These are phyloP conservation scores for Staurois parvus DNA, from an alignment of 2,797 vertebrate genomes.

Conservation along the genomic window DNA sequence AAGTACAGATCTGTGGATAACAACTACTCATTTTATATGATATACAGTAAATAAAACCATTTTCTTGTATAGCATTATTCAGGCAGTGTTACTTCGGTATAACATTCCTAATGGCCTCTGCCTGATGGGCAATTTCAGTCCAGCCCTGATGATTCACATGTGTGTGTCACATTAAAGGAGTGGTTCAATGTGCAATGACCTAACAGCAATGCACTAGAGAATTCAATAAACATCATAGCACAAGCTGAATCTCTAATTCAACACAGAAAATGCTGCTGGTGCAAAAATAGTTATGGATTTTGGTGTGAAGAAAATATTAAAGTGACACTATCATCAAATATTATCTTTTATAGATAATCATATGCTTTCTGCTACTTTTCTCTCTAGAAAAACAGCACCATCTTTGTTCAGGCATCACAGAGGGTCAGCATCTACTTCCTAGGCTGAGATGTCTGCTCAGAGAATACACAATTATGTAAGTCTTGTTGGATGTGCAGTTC, in stretches of 20 bases:
- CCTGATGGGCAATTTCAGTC: background rate
- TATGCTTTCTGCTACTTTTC: no score
- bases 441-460: no score
- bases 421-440: no score
- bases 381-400: no score
- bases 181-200: constrained; percentile 10
- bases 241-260: background rate
- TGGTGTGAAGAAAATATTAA: background rate
- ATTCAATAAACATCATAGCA: background rate
- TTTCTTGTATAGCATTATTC: background rate
- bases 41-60: background rate
- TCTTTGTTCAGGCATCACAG: no score
- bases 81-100: background rate
- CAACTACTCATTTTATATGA: background rate
- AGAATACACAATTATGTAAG: no score
- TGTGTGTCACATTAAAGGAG: constrained; percentile 17
- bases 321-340: background rate
- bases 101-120: background rate
- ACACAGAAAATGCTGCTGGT: no score
- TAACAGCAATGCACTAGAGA: background rate
- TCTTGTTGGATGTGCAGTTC: no score
- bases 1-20: no score
- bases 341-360: no score
- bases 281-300: no score
- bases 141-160: constrained; percentile 9